Evolutionary conservation across 2,888 invertebrate genomes (phyloP).

Genomic region (Conchocele bisecta): DNA sequence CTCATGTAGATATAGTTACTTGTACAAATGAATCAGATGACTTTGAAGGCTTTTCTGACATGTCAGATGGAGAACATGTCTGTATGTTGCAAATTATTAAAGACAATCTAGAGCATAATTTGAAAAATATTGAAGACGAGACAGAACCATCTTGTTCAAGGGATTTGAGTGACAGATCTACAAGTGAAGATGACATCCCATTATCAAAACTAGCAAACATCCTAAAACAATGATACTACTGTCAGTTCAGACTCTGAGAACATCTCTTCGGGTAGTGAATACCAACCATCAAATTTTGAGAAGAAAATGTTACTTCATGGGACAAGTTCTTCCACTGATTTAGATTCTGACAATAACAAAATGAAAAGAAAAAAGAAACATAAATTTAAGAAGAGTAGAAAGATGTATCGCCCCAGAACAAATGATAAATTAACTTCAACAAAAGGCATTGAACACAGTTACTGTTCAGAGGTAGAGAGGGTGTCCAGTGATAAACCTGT

Average conservation of each 20-base stretch:
- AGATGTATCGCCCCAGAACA: not conserved
- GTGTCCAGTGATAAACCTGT: not conserved
- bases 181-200: constrained; percentile 18
- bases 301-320: constrained; percentile 11
- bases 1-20: constrained; percentile 5
- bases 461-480: not conserved
- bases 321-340: constrained; percentile 11
- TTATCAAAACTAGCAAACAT: constrained; percentile 17
- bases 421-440: not conserved
- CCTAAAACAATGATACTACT: not conserved
- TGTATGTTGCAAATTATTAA: no score
- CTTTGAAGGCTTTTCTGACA: constrained; percentile 24
- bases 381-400: not conserved
- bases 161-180: not conserved
- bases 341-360: not conserved
- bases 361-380: constrained; percentile 9
- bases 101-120: constrained; percentile 2
- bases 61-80: constrained; percentile 14
- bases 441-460: not conserved
- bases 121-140: constrained; percentile 25
- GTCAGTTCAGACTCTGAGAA: constrained; percentile 6
- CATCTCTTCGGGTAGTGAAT: constrained; percentile 22
- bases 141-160: not conserved
- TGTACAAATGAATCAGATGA: constrained; percentile 14
- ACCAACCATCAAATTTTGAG: constrained; percentile 3